Base-by-base conservation (phyloP, 2,797 vertebrate genomes). In the Labroides dimidiatus region DNA sequence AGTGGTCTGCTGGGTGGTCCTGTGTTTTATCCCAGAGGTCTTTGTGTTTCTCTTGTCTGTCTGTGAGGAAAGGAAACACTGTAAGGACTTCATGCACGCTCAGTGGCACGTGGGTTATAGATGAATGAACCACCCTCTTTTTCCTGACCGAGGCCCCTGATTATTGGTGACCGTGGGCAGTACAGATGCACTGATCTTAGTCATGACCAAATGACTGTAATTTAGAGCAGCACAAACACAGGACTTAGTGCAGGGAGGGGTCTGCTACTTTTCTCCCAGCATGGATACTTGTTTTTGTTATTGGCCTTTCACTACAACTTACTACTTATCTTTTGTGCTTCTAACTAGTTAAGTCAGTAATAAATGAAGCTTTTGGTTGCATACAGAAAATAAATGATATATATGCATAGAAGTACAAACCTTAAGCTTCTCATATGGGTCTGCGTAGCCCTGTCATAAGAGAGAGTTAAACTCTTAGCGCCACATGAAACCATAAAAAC, bases 141-240 rank as follows among this genome's bases (percentile, higher is more conserved):
- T 62, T 63, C n/a, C 56, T 62, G 56, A 72, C 59, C 72, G 65
- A 59, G 59, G 51, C 48, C 80, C 82, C 86, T 87, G 82, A 73
- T 84, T 88, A 73, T 84, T 84, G 81, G 70, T 19, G 43, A 71
- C 65, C 67, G 68, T 44, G 69, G 63, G 50, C 78, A 56, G 23
- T 52, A 43, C 85, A 84, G 69, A 86, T 84, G 77, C 82, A 59
- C 4, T 43, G 71, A 70, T 85, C 75, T 90, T 88, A 86, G 81
- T 92, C 89, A 92, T 75, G 55, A 57, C 57, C 65, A 84, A 92
- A 92, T 91, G 65, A 90, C 91, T 89, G 84, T 93, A 86, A 92
- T 92, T 91, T 88, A 58, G 74, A 87, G 75, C 73, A 60, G 76
- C 56, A 90, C 76, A 85, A 91, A 85, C 82, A 74, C 45, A 52